Evolutionary conservation across 2,888 invertebrate species (phyloP), one percentile per base, ranked within the genome.

Genomic region (Aphidoletes aphidimyza): DNA sequence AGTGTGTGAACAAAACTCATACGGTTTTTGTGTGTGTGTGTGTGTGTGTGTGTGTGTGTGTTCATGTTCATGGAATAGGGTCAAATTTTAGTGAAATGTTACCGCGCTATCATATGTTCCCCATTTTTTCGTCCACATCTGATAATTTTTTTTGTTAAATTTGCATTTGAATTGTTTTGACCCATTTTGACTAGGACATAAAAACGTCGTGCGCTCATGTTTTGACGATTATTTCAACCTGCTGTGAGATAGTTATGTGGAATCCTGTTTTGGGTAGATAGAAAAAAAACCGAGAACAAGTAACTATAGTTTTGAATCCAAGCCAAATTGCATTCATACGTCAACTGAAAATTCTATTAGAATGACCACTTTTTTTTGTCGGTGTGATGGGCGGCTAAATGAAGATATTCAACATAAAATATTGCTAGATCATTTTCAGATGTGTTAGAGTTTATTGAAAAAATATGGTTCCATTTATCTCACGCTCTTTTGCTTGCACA

Each of bases 381-480:
- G 69, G 69, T 11, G n/a, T 14, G 30, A 14, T 14, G 69, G 11
- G 69, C n/a, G 34, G 69, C 30, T 30, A n/a, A 69, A 69, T 30
- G 14, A 30, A 69, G 69, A 69, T 69, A 69, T 69, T 69, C 69
- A 11, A 3, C 69, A 30, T 69, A 69, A 69, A 69, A 69, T 69
- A 69, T 69, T 30, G 14, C 54, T 26, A 30, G 69, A 11, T 69
- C 30, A n/a, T 69, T 69, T 69, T n/a, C n/a, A 14, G 30, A 26
- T 69, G 8, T 17, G 34, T 69, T 30, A 14, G 69, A 69, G 69
- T 69, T 69, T 69, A 69, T 69, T 69, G 69, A 69, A 69, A 69
- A 69, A 69, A 14, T 30, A 30, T 30, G n/a, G 26, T 5, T 69
- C 14, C 69, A 69, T 30, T 34, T 30, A 69, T 14, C 14, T 3